Percentiles rank a stretch among this genome's conserved stretches.
Evolutionary conservation across 1,140 invertebrate genomes (phyloP).

Genomic region (Coenobita brevimanus): DNA sequence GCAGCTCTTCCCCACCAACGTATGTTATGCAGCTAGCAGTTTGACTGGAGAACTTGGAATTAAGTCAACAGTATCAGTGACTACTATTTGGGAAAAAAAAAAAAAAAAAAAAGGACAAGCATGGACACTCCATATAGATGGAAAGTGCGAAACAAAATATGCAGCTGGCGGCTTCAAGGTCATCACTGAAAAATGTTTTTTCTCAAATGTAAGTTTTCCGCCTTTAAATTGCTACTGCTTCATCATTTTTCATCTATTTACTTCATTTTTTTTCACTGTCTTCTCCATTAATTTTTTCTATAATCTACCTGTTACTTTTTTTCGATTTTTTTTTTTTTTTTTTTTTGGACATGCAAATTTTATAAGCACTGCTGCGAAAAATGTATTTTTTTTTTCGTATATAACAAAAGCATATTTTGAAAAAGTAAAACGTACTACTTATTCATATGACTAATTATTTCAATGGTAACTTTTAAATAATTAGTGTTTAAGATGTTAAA

Average conservation of each 20-base stretch:
- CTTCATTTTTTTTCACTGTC: slow-evolving; percentile 9
- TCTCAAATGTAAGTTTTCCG: no score
- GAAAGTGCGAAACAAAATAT: slow-evolving; percentile 1
- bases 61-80: background rate
- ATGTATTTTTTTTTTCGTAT: background rate
- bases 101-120: no score
- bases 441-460: background rate
- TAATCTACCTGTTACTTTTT: background rate
- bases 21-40: background rate
- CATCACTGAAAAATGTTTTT: background rate
- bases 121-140: background rate
- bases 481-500: background rate
- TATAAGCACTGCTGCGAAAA: no score
- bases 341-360: background rate
- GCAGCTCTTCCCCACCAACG: no score
- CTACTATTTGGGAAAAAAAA: background rate
- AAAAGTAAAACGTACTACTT: background rate
- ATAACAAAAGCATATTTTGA: no score
- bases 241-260: background rate
- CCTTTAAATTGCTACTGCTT: background rate
- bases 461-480: background rate
- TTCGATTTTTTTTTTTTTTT: no score
- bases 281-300: no score
- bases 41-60: background rate
- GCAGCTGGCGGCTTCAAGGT: background rate